These are phyloP conservation scores for Oostethus manadensis DNA, from an alignment of 2,113 vertebrate species.

Conservation along the genomic window DNA sequence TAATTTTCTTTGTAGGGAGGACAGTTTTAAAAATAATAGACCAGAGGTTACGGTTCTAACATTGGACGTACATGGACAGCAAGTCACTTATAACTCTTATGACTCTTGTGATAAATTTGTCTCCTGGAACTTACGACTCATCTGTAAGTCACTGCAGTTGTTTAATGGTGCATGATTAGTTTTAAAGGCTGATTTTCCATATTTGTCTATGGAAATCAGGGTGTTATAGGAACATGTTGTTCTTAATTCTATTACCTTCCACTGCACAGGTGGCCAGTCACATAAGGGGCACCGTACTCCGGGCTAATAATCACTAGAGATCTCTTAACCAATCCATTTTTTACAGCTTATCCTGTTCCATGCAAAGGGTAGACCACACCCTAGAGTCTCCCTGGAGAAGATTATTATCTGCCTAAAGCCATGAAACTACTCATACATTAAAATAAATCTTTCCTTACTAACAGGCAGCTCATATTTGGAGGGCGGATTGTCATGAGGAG, in stretches of 20 bases:
- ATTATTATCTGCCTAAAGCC: too few species aligned
- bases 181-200: background rate
- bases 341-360: too few species aligned
- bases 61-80: conserved; percentile 7
- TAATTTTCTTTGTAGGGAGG: conserved; percentile 26
- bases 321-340: too few species aligned
- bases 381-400: too few species aligned
- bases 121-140: background rate
- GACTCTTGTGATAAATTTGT: conserved; percentile 16
- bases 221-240: background rate
- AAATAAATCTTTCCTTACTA: background rate
- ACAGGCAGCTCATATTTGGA: background rate
- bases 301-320: too few species aligned
- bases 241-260: too few species aligned
- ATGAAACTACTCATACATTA: background rate
- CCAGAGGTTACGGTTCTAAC: conserved; percentile 10
- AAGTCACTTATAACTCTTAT: conserved; percentile 22
- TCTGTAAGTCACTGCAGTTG: conserved; percentile 9
- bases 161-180: background rate
- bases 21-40: conserved; percentile 14
- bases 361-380: too few species aligned
- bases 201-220: background rate
- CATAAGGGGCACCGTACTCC: too few species aligned
- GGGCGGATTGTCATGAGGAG: background rate
- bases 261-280: too few species aligned